Evolutionary conservation across 1,140 invertebrate species (phyloP).

Genomic region (Formica exsecta): DNA sequence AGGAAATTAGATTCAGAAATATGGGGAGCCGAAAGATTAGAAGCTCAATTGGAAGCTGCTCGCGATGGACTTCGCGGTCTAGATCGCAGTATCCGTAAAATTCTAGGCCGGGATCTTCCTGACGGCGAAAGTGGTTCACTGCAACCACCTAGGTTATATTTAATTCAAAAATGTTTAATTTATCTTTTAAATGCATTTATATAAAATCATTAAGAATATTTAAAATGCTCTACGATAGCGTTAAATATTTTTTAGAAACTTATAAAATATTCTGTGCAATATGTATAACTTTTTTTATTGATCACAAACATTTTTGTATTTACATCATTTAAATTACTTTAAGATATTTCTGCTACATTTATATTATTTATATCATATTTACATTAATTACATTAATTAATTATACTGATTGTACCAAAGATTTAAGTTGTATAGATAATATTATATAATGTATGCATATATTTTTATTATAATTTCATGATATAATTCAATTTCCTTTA

Average conservation of each 20-base stretch:
- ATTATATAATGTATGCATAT: neutral
- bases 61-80: slow-evolving; percentile 83
- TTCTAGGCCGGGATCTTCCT: slow-evolving; percentile 85
- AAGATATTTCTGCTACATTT: neutral
- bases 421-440: neutral
- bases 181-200: neutral
- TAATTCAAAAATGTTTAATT: neutral
- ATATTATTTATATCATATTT: slow-evolving; percentile 23
- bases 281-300: neutral
- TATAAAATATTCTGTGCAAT: neutral
- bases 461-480: slow-evolving; percentile 22
- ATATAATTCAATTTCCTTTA: slow-evolving; percentile 68
- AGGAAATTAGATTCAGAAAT: slow-evolving; percentile 81
- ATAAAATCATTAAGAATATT: neutral
- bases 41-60: slow-evolving; percentile 84
- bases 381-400: neutral
- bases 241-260: neutral
- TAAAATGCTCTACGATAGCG: neutral
- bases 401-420: neutral
- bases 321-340: neutral
- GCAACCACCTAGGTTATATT: slow-evolving; percentile 80
- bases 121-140: slow-evolving; percentile 83
- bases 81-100: slow-evolving; percentile 85
- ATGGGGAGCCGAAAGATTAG: slow-evolving; percentile 83
- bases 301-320: neutral